These are phyloP conservation scores for Orchesellides sinensis DNA, from an alignment of 2,888 invertebrate genomes.

Conservation along the genomic window DNA sequence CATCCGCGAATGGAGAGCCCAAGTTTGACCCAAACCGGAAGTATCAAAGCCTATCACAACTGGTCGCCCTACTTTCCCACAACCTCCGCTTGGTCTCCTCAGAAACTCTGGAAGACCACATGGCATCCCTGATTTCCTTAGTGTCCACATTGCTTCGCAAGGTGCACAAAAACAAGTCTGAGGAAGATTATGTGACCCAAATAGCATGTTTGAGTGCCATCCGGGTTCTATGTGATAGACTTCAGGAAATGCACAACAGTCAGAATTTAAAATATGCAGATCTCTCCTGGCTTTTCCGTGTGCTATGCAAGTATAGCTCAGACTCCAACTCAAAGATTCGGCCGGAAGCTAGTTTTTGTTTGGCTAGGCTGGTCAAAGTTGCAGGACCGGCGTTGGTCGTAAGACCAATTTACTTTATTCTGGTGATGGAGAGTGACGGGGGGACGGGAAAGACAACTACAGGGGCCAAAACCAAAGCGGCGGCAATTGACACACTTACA, in stretches of 20 bases:
- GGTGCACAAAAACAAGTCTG: slow-evolving; percentile 49
- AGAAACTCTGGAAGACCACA: slow-evolving; percentile 56
- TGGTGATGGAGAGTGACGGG: slow-evolving; percentile 63
- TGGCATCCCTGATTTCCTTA: slow-evolving; percentile 54
- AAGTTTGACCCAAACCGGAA: slow-evolving; percentile 22
- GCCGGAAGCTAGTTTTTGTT: slow-evolving; percentile 69
- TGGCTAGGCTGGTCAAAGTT: slow-evolving; percentile 69
- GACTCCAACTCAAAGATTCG: slow-evolving; percentile 69
- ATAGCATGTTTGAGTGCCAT: slow-evolving; percentile 50
- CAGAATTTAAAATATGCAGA: slow-evolving; percentile 63
- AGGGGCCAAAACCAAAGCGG: slow-evolving; percentile 71
- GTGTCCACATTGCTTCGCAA: slow-evolving; percentile 35
- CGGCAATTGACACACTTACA: slow-evolving; percentile 85
- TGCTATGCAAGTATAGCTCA: slow-evolving; percentile 69
- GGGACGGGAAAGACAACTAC: slow-evolving; percentile 50
- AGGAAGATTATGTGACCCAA: slow-evolving; percentile 40
- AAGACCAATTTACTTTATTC: slow-evolving; percentile 68
- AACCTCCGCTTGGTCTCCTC: slow-evolving; percentile 48
- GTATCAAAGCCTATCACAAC: slow-evolving; percentile 47
- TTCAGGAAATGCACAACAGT: slow-evolving; percentile 36
- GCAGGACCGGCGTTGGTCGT: slow-evolving; percentile 70
- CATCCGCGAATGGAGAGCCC: background rate
- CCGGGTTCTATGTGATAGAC: slow-evolving; percentile 58
- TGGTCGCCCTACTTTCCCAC: slow-evolving; percentile 53
- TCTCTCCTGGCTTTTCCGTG: slow-evolving; percentile 68